Base-by-base conservation (phyloP, 2,113 vertebrate genomes). In the Erpornis zantholeuca region DNA sequence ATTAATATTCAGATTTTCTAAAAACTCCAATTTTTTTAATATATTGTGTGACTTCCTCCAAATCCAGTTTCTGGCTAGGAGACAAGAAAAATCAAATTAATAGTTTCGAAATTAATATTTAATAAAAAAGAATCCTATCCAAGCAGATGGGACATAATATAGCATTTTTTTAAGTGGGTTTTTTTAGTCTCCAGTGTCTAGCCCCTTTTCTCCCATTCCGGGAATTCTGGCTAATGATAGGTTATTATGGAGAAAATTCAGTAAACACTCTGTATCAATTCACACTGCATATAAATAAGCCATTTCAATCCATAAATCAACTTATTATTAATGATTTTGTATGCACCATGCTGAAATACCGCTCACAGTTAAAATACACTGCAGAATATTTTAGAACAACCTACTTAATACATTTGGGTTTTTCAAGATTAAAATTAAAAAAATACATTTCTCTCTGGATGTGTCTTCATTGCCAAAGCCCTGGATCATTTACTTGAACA, bases 401-500 rank as follows among this genome's bases (percentile, higher is more conserved):
- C 52, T 93, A 57, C 64, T 97, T 89, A 83, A 89, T 88, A 86
- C 31, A 21, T 92, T 97, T 49, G 33, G 89, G 91, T 94, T 96
- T 87, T 92, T 97, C 86, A 91, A 92, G 93, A 98, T 97, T 96
- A 97, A 97, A 98, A 97, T 97, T 97, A 97, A 98, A 98, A 97
- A 96, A 97, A 98, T 97, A 98, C 98, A 97, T 94, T 97, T 97
- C 82, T 83, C 64, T 85, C 82, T 93, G 86, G 95, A 93, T 97
- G 92, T 94, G 90, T 97, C 96, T 97, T 98, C 96, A 97, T 97
- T 98, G 97, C 94, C 92, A 96, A 96, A 96, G 95, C 88, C 92
- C 73, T 96, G 97, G 96, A 96, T 96, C 97, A 97, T 98, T 98
- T 98, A 97, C 97, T 97, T 97, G 98, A 97, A 97, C 97, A 97